Evolutionary conservation across 2,888 invertebrate genomes (phyloP), one percentile per base, ranked within the genome.

Genomic region (Cistogaster globosa): DNA sequence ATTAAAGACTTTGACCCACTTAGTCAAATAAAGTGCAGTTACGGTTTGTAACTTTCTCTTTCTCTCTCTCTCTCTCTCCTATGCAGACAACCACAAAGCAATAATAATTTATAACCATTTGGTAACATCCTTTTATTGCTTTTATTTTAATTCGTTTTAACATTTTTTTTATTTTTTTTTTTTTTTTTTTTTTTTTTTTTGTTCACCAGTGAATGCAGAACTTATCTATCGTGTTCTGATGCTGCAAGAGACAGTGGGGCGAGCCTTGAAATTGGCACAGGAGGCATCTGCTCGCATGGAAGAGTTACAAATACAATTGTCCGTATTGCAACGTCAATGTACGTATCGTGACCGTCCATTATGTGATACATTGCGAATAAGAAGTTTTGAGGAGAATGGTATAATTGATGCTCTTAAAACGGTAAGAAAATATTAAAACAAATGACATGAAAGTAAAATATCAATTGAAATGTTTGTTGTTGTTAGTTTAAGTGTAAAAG

Each of bases 321-420:
- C 93, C 62, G 92, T 93, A 74, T 86, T 93, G 86, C 93, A 93
- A 90, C 95, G 95, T 88, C 95, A 95, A 88, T 97, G 97, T 91
- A 93, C 94, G 67, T 92, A 93, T 75, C 94, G 95, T 88, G 97
- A 97, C 92, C 94, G 95, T 38, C 94, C 95, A 58, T 94, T 97
- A 0, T 97, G 97, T 91, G 96, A 96, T 87, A 96, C 96, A 16
- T 93, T 97, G 87, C 95, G 96, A 90, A 94, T 96, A 72, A 93
- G 95, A 86, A 95, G 95, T 55, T 93, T 97, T 87, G 95, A 95
- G 86, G 93, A 93, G 86, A 93, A 92, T 80, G 92, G 93, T 65
- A 90, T 93, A 67, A 92, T 93, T 81, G 92, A 92, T 88, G 92
- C 92, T 26, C 89, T 93, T 18, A 92, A 92, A 87, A 91, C 91